Base-by-base conservation (phyloP, 1,140 invertebrate genomes). In the Apis dorsata region DNA sequence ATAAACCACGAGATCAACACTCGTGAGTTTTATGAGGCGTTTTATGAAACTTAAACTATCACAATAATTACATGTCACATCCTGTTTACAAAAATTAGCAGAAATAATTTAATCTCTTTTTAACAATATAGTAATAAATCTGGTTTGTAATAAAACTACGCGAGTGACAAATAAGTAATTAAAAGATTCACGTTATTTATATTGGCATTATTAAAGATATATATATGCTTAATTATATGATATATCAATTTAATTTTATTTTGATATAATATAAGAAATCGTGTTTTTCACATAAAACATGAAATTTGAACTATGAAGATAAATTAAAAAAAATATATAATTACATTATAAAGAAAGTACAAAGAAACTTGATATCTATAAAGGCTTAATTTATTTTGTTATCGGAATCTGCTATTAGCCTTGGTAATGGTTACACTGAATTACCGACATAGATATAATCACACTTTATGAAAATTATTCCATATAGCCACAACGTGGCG, bases 381-480 rank as follows among this genome's bases (percentile, higher is more conserved):
- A 15, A 51, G 1, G 9, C 60, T 28, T 49, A 19, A 15, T 51
- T 17, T 28, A 28, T 13, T 28, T 13, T 8, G 44, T 65, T 77
- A 53, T 53, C 74, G 17, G 12, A 53, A 53, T 11, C 21, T 9
- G 44, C 74, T 53, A 24, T 53, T 49, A 53, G 17, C 44, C 44
- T 53, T 65, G 49, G 19, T 19, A 7, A 65, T 3, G 60, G n/a
- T 13, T n/a, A 28, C 28, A 44, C 75, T 77, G 75, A 68, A 77
- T 77, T 77, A 77, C 63, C 75, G 75, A 77, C 75, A 34, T 66
- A 53, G 62, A 77, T 68, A 77, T 55, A 68, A 55, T 68, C 28
- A 55, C 60, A 24, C 24, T 11, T 34, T 34, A 77, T 44, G 24
- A 55, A 44, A 34, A 55, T 55, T 55, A 53, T 68, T 68, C 28